Evolutionary conservation across 2,797 vertebrate species (phyloP).

Genomic region (Babyrousa celebensis): DNA sequence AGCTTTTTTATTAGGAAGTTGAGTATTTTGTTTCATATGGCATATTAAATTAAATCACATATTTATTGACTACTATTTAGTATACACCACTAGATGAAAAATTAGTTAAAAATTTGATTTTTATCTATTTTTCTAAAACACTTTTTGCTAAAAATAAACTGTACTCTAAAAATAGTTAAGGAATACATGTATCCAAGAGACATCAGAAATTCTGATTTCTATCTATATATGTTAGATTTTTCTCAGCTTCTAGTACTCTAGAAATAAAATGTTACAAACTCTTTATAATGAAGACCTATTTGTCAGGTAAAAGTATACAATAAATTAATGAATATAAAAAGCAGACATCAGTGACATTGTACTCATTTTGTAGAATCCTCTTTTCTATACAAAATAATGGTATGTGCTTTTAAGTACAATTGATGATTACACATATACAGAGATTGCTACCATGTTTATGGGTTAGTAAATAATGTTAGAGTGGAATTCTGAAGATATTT

Average conservation of each 20-base stretch:
- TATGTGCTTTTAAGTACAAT: constrained; percentile 14
- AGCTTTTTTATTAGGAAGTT: not conserved
- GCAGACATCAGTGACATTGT: not conserved
- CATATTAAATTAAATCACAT: constrained; percentile 8
- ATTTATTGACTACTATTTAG: not conserved
- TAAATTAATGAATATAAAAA: constrained; percentile 49
- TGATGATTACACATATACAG: not conserved
- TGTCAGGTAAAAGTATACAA: constrained; percentile 23
- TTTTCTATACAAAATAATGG: constrained; percentile 4
- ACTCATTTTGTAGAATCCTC: constrained; percentile 24
- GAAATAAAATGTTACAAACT: constrained; percentile 62
- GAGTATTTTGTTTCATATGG: constrained; percentile 6
- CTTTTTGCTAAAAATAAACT: not conserved
- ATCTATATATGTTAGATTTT: not conserved
- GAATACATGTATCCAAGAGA: not conserved
- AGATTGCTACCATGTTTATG: constrained; percentile 31
- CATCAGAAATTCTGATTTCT: constrained; percentile 37
- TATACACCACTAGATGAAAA: not conserved
- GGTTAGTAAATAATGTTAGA: not conserved
- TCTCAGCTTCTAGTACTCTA: constrained; percentile 10
- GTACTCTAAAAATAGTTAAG: not conserved
- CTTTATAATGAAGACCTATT: constrained; percentile 5
- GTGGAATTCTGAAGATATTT: constrained; percentile 45
- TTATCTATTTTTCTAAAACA: not conserved
- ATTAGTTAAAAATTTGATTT: not conserved